Evolutionary conservation across 2,888 invertebrate genomes (phyloP), one percentile per base, ranked within the genome.

Genomic region (Watsonalla cultraria): DNA sequence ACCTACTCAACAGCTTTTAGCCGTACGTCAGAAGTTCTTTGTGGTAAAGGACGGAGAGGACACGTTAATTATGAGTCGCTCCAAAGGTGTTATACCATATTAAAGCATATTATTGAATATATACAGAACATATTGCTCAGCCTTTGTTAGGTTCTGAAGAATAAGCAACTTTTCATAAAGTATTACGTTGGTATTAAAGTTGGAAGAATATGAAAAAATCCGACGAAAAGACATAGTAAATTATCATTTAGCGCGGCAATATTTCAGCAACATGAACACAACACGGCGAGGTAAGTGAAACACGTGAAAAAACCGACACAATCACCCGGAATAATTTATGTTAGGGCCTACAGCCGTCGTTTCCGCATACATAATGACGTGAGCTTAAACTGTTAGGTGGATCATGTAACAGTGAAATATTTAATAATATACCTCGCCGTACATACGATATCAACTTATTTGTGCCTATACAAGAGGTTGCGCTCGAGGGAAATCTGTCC

Each of bases 161-260:
- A n/a, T n/a, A n/a, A n/a, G n/a, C n/a, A n/a, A n/a, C n/a, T n/a
- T n/a, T n/a, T n/a, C n/a, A n/a, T n/a, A n/a, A n/a, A n/a, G n/a
- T n/a, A n/a, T n/a, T n/a, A n/a, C n/a, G n/a, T n/a, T n/a, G n/a
- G n/a, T n/a, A n/a, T n/a, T n/a, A n/a, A n/a, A n/a, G n/a, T n/a
- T n/a, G 37, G 39, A 47, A 52, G 13, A 53, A 53, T 47, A 53
- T 45, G 37, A 53, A 37, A 48, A 47, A 53, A 48, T 48, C 45
- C 47, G 45, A n/a, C 24, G 33, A 45, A 52, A 42, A 45, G 48
- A 47, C 48, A 42, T n/a, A 53, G 48, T 53, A 53, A 48, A 53
- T 42, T 14, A 53, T 47, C 47, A 53, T 53, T 53, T 53, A 53
- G 47, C 48, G 14, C 14, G 47, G 53, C 42, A 47, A 48, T 53